Conservation (phyloP, 2,113 vertebrate genomes). For the Chroicocephalus ridibundus region DNA sequence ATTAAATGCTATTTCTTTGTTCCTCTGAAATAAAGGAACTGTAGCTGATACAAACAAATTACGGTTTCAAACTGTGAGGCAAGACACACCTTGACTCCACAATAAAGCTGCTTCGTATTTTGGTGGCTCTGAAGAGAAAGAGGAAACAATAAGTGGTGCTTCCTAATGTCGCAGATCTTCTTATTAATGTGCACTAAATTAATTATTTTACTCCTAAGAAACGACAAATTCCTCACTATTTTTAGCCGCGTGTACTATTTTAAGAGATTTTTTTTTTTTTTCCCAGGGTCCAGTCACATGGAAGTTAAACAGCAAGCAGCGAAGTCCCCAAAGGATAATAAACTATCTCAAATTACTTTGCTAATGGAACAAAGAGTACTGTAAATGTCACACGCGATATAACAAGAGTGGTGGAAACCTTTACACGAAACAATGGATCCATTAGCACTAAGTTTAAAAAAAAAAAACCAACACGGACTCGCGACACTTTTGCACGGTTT, state of each 20-base stretch:
- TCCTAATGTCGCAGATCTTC: not conserved
- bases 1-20: constrained; percentile 19
- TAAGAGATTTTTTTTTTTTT: not conserved
- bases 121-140: not conserved
- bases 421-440: constrained; percentile 31
- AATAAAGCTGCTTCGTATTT: not conserved
- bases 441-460: constrained; percentile 2
- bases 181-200: not conserved
- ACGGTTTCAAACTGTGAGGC: not conserved
- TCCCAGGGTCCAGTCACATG: constrained; percentile 11
- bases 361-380: constrained; percentile 62
- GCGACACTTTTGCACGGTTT: not conserved
- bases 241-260: not conserved
- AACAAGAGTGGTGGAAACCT: not conserved
- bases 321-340: constrained; percentile 51
- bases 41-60: constrained; percentile 36
- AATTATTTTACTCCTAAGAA: constrained; percentile 21
- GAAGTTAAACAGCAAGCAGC: constrained; percentile 45
- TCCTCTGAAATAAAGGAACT: not conserved
- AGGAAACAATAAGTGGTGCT: not conserved
- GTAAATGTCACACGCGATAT: constrained; percentile 45
- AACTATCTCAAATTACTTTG: constrained; percentile 52
- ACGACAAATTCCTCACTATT: not conserved
- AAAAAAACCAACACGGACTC: not conserved
- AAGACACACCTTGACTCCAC: not conserved